A percentile compares a stretch with the other conserved stretches of the same genome.
Conservation (phyloP, 1,140 invertebrate genomes). For the Apocrypta bakeri region DNA sequence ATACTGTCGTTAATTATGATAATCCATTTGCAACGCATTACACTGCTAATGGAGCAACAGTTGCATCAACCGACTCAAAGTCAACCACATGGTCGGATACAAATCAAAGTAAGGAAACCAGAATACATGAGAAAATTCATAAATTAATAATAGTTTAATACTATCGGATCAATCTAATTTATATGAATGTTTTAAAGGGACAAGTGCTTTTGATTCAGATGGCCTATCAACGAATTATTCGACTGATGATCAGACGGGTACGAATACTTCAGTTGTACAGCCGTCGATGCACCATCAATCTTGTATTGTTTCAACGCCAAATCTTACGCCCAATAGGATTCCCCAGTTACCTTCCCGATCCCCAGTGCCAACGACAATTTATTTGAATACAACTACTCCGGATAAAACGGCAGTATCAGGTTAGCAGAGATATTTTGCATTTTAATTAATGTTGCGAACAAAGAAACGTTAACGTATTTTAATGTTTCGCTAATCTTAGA, state of each 20-base stretch:
- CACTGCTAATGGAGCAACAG: conserved; percentile 74
- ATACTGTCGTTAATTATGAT: conserved; percentile 75
- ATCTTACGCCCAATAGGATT: conserved; percentile 76
- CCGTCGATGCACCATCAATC: conserved; percentile 76
- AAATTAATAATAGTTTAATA: conserved; percentile 56
- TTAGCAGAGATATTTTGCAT: not conserved
- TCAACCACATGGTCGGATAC: conserved; percentile 58
- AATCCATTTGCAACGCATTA: conserved; percentile 81
- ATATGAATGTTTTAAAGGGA: conserved; percentile 78
- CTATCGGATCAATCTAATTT: no score
- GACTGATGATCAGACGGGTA: conserved; percentile 57
- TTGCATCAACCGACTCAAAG: conserved; percentile 72
- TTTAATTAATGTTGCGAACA: not conserved
- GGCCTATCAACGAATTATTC: conserved; percentile 63
- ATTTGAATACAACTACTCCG: conserved; percentile 57
- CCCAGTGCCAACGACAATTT: conserved; percentile 63
- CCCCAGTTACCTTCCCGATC: conserved; percentile 70
- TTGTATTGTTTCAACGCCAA: conserved; percentile 81
- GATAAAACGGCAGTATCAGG: conserved; percentile 20
- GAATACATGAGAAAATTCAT: conserved; percentile 69
- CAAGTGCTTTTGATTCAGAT: conserved; percentile 73
- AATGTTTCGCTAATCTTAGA: not conserved
- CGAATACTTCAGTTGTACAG: conserved; percentile 65
- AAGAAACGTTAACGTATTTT: not conserved
- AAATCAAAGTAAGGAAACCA: conserved; percentile 62